phyloP scores from a whole-genome alignment of 1,140 invertebrate species.

The Uloborus diversus region DNA sequence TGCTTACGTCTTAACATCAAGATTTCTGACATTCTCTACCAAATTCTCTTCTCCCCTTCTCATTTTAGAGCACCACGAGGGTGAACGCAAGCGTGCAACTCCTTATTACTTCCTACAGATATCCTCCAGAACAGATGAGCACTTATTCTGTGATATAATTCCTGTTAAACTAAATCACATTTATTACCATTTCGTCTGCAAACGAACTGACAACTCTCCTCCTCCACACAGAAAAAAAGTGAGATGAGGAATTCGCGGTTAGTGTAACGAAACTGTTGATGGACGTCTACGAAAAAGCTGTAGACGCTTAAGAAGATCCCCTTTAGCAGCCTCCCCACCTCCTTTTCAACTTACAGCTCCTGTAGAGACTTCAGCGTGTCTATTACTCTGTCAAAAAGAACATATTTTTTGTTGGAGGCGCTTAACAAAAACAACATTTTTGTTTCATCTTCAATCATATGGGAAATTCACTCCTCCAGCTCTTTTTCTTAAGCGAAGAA shows the following conservation, averaged over 20 bases:
- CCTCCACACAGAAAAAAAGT: too few species aligned
- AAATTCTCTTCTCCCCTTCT: too few species aligned
- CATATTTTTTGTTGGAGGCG: constrained; percentile 4
- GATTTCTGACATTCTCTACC: too few species aligned
- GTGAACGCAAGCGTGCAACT: too few species aligned
- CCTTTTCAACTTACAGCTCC: constrained; percentile 15
- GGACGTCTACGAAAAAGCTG: constrained; percentile 33
- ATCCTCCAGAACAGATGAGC: too few species aligned
- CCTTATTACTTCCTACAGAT: too few species aligned
- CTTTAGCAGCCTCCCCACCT: neutral
- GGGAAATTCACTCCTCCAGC: neutral
- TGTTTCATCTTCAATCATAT: constrained; percentile 10
- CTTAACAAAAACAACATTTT: constrained; percentile 47
- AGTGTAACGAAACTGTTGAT: constrained; percentile 48
- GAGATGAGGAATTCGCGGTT: constrained; percentile 14
- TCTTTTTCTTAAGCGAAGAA: neutral
- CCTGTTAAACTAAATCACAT: too few species aligned
- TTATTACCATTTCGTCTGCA: too few species aligned
- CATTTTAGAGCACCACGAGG: too few species aligned
- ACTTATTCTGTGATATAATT: too few species aligned
- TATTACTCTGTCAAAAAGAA: constrained; percentile 47
- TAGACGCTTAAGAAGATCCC: neutral
- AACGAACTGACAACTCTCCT: too few species aligned
- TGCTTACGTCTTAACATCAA: too few species aligned
- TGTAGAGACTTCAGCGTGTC: constrained; percentile 38